Evolutionary conservation across 1,140 invertebrate species (phyloP).

Genomic region (Drosophila willistoni): DNA sequence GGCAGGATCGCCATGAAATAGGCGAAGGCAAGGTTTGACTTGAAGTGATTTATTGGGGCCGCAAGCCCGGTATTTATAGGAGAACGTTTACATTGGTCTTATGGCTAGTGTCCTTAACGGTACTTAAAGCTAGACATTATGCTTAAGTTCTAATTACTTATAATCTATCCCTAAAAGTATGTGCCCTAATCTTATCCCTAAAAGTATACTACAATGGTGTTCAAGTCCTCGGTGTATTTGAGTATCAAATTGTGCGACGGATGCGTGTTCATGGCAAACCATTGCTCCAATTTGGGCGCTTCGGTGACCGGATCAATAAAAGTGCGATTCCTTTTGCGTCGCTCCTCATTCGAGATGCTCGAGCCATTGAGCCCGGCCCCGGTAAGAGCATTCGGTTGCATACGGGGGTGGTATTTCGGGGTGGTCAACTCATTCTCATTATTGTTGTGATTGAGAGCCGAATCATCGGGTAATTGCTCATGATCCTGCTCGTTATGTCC

Average conservation of each 20-base stretch:
- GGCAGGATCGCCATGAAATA: too few species aligned
- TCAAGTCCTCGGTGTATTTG: too few species aligned
- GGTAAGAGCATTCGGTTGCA: constrained; percentile 71
- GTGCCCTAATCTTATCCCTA: too few species aligned
- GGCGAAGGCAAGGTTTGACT: too few species aligned
- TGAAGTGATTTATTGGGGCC: too few species aligned
- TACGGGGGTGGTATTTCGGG: constrained; percentile 68
- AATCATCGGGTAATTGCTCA: constrained; percentile 33
- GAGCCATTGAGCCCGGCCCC: constrained; percentile 85
- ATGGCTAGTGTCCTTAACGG: too few species aligned
- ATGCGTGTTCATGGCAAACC: constrained; percentile 99
- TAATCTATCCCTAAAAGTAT: too few species aligned
- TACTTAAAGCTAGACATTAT: too few species aligned
- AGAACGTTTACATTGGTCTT: too few species aligned
- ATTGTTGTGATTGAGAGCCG: constrained; percentile 60
- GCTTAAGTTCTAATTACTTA: too few species aligned
- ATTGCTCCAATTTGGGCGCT: constrained; percentile 97
- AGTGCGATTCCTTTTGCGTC: constrained; percentile 97
- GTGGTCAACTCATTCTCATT: constrained; percentile 49
- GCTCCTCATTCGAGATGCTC: constrained; percentile 89
- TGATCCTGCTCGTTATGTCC: constrained; percentile 25
- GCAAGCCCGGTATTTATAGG: too few species aligned
- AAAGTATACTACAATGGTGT: too few species aligned
- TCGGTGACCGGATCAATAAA: constrained; percentile 99
- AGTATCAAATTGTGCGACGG: constrained; percentile 98